Evolutionary conservation across 1,140 invertebrate species (phyloP).

Genomic region (Seison nebaliae): DNA sequence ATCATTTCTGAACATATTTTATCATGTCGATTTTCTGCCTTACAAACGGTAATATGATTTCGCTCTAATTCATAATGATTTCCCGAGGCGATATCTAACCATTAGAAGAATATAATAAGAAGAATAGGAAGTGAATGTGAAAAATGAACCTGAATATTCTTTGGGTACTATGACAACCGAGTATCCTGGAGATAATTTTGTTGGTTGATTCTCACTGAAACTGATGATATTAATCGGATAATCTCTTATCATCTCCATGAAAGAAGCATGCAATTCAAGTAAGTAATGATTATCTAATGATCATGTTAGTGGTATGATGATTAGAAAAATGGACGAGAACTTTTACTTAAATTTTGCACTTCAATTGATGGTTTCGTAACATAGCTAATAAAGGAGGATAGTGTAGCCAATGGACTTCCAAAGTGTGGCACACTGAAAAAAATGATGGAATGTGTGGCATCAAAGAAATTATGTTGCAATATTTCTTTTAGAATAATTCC

Average conservation of each 20-base stretch:
- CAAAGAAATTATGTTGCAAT: background rate
- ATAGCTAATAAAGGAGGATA: conserved; percentile 4
- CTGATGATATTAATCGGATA: conserved; percentile 7
- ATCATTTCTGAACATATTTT: too few relatives aligned
- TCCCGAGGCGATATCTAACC: too few relatives aligned
- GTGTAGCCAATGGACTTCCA: conserved; percentile 5
- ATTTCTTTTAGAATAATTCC: conserved; percentile 10
- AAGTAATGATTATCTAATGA: conserved; percentile 7
- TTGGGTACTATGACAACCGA: conserved; percentile 6
- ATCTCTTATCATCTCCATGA: conserved; percentile 5
- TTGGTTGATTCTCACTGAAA: conserved; percentile 4
- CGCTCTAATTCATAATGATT: conserved; percentile 1
- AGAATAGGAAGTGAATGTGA: background rate
- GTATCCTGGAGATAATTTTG: too few relatives aligned
- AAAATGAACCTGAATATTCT: background rate
- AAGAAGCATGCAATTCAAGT: conserved; percentile 1
- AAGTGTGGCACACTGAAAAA: conserved; percentile 4
- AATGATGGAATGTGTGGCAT: background rate
- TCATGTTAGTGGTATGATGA: background rate
- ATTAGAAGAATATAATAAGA: too few relatives aligned
- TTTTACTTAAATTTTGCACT: too few relatives aligned
- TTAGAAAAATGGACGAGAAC: conserved; percentile 1
- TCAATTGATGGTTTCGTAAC: conserved; percentile 7
- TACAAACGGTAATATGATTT: conserved; percentile 10
- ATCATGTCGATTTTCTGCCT: conserved; percentile 5